Base-by-base conservation (phyloP, 2,797 vertebrate genomes). In the Hoplostethus atlanticus region DNA sequence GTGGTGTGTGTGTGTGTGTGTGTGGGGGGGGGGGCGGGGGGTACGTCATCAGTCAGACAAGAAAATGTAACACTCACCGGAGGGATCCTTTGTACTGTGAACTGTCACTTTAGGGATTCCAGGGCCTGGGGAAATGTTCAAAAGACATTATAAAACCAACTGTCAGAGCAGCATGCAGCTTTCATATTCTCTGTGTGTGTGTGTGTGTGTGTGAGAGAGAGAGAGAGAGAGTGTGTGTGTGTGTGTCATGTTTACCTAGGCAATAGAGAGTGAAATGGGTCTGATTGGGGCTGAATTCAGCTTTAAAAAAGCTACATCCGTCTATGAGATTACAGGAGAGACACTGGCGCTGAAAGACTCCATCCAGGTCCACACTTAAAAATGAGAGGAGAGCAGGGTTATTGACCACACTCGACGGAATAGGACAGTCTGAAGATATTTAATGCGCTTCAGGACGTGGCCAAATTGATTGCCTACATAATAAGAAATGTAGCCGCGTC, bases 31-130 rank as follows among this genome's bases (percentile, higher is more conserved):
- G 25, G 25, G 25, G 1, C 25, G 1, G 3, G 25, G 25, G 3
- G 25, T 28, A 51, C 12, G 58, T 64, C 38, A 76, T 71, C 58
- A 74, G 17, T 53, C 68, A 80, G 68, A 71, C 34, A 73, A 31
- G 78, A 65, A 76, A 71, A 62, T 68, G 57, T 63, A 59, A 58
- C 36, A 94, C 95, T 95, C 85, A 96, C 95, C 91, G 68, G 83
- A 91, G 38, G 94, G 94, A 59, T 96, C 93, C 77, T 89, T 92
- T 73, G 93, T 93, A 71, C 58, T 92, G 83, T 96, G 95, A 78
- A 94, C 88, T 1, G 94, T 95, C 75, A 95, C 92, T 81, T 93
- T 94, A 71, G 95, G 95, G 83, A 96, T 87, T 64, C 95, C 95
- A 13, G 95, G 95, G 11, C 95, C 95, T 96, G 84, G 30, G 34